A percentile compares a stretch with the other conserved stretches of the same genome.
Evolutionary conservation across 2,888 invertebrate genomes (phyloP).

Genomic region (Corythucha ciliata): DNA sequence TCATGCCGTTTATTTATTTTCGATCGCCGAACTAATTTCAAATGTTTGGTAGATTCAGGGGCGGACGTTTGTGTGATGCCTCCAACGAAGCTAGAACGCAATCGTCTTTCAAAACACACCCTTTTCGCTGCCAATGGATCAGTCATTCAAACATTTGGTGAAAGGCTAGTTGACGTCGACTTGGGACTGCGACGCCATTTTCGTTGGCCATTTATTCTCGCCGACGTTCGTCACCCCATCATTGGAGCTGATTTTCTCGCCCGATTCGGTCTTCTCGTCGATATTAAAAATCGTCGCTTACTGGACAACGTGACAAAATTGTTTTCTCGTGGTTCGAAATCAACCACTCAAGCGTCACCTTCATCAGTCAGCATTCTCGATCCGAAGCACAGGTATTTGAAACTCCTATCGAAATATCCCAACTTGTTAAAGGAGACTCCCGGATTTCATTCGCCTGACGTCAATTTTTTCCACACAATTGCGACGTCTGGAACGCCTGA

Average conservation of each 20-base stretch:
- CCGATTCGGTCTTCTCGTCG: background rate
- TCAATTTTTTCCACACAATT: slow-evolving; percentile 9
- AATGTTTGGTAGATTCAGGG: slow-evolving; percentile 1
- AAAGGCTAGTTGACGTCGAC: background rate
- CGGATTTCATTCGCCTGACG: background rate
- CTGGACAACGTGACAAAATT: background rate
- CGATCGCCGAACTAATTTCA: background rate
- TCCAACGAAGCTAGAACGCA: background rate
- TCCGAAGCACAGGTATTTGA: no score
- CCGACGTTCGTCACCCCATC: background rate
- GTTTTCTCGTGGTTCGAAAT: background rate
- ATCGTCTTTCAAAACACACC: background rate
- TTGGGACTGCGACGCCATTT: background rate
- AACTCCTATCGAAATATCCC: slow-evolving; percentile 1
- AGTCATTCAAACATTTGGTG: background rate
- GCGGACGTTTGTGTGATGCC: slow-evolving; percentile 1
- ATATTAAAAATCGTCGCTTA: background rate
- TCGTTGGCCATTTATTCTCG: slow-evolving; percentile 3
- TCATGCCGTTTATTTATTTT: slow-evolving; percentile 8
- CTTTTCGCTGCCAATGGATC: slow-evolving; percentile 14
- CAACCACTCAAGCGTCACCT: background rate
- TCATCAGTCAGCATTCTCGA: background rate
- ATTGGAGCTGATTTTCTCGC: slow-evolving; percentile 1
- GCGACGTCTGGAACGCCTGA: slow-evolving; percentile 29
- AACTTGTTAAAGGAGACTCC: slow-evolving; percentile 5